Evolutionary conservation across 2,797 vertebrate genomes (phyloP), one percentile per base, ranked within the genome.

Genomic region (Octomys mimax): DNA sequence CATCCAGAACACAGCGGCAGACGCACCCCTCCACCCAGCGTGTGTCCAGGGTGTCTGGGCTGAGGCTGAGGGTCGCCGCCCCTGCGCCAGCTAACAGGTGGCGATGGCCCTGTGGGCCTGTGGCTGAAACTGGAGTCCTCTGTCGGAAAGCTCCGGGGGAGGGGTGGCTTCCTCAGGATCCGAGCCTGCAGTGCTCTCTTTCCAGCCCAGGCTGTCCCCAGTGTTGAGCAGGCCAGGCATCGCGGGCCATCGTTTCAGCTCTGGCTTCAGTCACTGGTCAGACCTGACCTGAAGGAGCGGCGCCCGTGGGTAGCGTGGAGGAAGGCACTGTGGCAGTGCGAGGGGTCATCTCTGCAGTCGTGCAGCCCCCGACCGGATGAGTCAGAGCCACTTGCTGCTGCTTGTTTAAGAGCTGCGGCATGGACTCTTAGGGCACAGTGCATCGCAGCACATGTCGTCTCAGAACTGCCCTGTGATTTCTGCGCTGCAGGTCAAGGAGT

Each of bases 401-500:
- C 71, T 78, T n/a, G 21, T 46, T 81, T 89, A 71, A 87, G 14
- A 85, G 39, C 9, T 75, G 6, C 36, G 52, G 46, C 85, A 46
- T 54, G 81, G 46, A 19, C 61, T 73, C 21, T 93, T 95, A 10
- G 31, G 52, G 61, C 39, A 77, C 31, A 26, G 64, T 87, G 39
- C 62, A 52, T 80, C 71, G 79, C 92, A 83, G 80, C 2, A 2
- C 80, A 22, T 28, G 19, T 42, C 52, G 5, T 96, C 39, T 93
- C 61, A 91, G 7, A 83, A 18, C 1, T 71, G 57, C 82, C 86
- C 66, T 88, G 49, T 28, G 0, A 26, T 18, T 91, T 96, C 86
- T 96, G 49, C 52, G 86, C 98, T 93, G 28, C 86, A 99, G 99
- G 99, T 99, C 28, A 99, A 99, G 97, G 99, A 99, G 97, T 99